Conservation (phyloP, 2,797 vertebrate genomes). For the Poeciliopsis gracilis region DNA sequence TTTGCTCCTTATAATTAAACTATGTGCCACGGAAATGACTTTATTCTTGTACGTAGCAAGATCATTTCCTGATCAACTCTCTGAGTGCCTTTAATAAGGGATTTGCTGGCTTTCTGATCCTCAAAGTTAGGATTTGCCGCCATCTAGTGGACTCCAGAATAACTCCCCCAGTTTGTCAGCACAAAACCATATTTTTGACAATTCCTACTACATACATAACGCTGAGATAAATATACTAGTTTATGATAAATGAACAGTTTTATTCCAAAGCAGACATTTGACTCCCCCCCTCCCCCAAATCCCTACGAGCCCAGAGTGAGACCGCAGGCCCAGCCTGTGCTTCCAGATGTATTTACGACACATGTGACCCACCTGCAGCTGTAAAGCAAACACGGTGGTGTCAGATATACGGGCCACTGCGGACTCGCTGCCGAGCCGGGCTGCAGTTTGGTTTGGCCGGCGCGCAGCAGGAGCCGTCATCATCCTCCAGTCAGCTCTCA, state of each 20-base stretch:
- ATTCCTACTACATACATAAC: neutral
- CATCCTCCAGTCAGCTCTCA: conserved; percentile 45
- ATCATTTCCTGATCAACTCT: neutral
- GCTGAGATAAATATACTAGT: neutral
- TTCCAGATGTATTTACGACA: conserved; percentile 45
- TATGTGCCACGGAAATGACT: neutral
- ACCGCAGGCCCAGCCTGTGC: conserved; percentile 2
- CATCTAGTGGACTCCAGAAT: conserved; percentile 46
- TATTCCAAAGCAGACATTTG: neutral
- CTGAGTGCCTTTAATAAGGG: neutral
- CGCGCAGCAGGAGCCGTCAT: conserved; percentile 20
- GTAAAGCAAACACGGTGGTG: conserved; percentile 50
- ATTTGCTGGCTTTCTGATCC: neutral
- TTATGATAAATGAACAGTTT: neutral
- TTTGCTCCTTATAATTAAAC: neutral
- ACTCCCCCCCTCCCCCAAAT: neutral
- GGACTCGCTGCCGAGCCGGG: conserved; percentile 20
- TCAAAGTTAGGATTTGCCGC: conserved; percentile 30
- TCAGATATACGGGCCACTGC: conserved; percentile 55
- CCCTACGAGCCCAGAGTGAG: conserved; percentile 6
- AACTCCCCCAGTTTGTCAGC: neutral
- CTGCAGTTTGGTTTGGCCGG: conserved; percentile 54
- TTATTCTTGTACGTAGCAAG: neutral
- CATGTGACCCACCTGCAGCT: conserved; percentile 43
- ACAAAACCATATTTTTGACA: neutral